Evolutionary conservation across 2,113 vertebrate genomes (phyloP).

Genomic region (Malaclemys terrapin): DNA sequence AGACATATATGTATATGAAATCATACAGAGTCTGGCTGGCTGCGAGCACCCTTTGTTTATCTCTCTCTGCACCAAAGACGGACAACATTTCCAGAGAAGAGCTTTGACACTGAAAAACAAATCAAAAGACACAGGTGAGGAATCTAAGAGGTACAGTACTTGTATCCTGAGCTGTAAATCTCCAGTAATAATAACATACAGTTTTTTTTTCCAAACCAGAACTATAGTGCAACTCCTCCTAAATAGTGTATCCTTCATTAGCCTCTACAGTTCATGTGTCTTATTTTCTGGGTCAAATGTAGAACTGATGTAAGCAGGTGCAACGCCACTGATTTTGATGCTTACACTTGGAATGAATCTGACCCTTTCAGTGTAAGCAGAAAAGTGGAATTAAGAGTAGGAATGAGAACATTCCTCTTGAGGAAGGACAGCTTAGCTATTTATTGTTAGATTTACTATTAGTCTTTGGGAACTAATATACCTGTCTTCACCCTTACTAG

Average conservation of each 20-base stretch:
- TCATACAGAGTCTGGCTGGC: conserved; percentile 58
- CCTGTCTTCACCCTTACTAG: background rate
- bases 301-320: background rate
- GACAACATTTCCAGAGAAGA: conserved; percentile 48
- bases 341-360: background rate
- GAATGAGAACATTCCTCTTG: background rate
- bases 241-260: background rate
- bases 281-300: background rate
- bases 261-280: background rate
- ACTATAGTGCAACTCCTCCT: background rate
- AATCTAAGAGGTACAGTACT: background rate
- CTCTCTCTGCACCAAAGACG: conserved; percentile 2
- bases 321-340: background rate
- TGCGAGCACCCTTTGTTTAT: conserved; percentile 45
- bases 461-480: background rate
- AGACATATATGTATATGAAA: conserved; percentile 36
- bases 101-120: conserved; percentile 57
- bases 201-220: background rate
- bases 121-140: background rate
- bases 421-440: background rate
- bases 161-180: background rate
- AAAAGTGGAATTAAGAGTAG: background rate
- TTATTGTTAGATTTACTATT: background rate
- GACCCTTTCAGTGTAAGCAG: background rate
- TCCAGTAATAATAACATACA: background rate